Base-by-base conservation (phyloP, 2,888 invertebrate genomes). In the Leptinotarsa haldemani region DNA sequence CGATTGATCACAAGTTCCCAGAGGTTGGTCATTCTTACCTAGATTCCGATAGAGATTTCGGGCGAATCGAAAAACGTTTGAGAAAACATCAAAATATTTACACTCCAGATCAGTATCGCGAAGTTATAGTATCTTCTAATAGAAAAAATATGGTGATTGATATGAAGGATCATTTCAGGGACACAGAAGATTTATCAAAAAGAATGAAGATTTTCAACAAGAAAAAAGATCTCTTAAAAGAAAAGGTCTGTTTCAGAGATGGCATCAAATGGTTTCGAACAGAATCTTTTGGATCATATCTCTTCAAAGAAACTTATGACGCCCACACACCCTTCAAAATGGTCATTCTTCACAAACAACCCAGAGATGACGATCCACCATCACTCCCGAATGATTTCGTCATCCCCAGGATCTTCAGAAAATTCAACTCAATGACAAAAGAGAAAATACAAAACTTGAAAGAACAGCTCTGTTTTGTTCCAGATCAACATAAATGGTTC, bases 1-100 rank as follows among this genome's bases (percentile, higher is more conserved):
- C 74, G 16, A 82, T 82, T 25, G 82, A 84, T 61, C 82, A 85
- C 73, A 84, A 85, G 77, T 84, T 84, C 77, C 83, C 84, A 7
- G 83, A 82, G 74, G 73, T 73, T 16, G 65, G 69, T 30, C 65
- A 52, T 65, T 40, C 50, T 47, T 84, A 83, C 78, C 74, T 84
- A 58, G 84, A 85, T 76, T 83, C 81, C 22, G 84, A 84, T 70
- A 40, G 83, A 74, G 81, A 85, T 63, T 61, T 71, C 66, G 71
- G 58, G 20, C 18, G 65, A 25, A 71, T 71, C 40, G 82, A 84
- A 80, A 85, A 84, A 73, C 77, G 80, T 53, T 66, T 84, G 25
- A 75, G 82, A 61, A 81, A 81, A 73, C 78, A 83, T 79, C 65
- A 76, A 68, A 76, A 64, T 47, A 73, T 75, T 47, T 75, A 52